Evolutionary conservation across 2,113 vertebrate genomes (phyloP).

Genomic region (Chlorodrepanis virens): DNA sequence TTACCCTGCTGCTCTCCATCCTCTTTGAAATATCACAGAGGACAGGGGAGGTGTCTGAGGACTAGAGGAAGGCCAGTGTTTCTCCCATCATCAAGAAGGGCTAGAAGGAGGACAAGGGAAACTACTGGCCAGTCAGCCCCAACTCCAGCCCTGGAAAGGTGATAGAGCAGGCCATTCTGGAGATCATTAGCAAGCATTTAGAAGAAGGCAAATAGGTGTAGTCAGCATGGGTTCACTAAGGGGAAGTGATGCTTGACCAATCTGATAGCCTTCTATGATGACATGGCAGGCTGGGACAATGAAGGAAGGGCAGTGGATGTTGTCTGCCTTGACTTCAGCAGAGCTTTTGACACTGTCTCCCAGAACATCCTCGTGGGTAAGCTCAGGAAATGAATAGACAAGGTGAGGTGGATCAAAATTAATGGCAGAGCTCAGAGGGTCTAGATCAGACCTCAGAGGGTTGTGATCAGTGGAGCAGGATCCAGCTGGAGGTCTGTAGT

Average conservation of each 20-base stretch:
- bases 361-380: neutral
- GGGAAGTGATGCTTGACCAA: neutral
- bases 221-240: neutral
- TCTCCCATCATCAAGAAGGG: neutral
- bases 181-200: neutral
- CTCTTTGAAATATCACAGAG: neutral
- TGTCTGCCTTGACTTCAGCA: neutral
- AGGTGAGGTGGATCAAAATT: neutral
- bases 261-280: neutral
- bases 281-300: neutral
- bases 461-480: neutral
- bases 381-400: neutral
- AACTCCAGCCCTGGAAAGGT: neutral
- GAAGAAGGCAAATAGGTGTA: neutral
- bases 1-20: neutral
- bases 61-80: neutral
- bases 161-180: neutral
- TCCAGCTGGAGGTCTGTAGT: neutral
- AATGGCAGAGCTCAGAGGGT: neutral
- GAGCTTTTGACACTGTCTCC: neutral
- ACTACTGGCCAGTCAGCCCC: fast-evolving
- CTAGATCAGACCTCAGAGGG: neutral
- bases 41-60: neutral
- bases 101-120: neutral
- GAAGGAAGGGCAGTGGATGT: neutral